phyloP scores from a whole-genome alignment of 2,113 vertebrate species.

The Heterochromis multidens region DNA sequence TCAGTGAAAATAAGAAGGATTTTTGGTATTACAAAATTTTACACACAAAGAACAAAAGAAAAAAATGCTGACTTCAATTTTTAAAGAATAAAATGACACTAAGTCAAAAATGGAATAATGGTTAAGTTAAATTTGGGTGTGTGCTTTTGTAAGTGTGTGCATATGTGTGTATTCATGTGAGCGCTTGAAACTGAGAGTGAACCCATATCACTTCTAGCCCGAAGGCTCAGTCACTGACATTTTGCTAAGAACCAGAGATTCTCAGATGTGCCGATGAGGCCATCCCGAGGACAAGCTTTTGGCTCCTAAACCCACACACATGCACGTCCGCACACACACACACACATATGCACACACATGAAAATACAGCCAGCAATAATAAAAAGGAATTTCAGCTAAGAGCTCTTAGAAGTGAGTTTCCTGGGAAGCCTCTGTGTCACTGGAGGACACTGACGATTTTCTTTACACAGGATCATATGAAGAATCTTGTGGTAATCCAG shows the following conservation, averaged over 20 bases:
- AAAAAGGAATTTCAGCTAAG: conserved; percentile 37
- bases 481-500: neutral
- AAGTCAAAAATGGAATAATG: neutral
- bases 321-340: neutral
- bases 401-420: conserved; percentile 21
- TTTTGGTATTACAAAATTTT: neutral
- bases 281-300: conserved; percentile 54
- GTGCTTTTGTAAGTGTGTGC: neutral
- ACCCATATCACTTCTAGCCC: conserved; percentile 54
- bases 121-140: neutral
- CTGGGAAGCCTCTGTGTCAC: conserved; percentile 10
- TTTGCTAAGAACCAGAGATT: conserved; percentile 50
- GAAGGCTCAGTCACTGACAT: conserved; percentile 50
- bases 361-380: conserved; percentile 38
- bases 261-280: conserved; percentile 61
- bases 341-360: neutral
- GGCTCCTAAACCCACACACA: conserved; percentile 17
- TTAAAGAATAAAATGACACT: neutral
- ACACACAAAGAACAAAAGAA: neutral
- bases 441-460: neutral
- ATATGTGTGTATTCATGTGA: neutral
- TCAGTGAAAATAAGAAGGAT: neutral
- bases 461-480: conserved; percentile 12
- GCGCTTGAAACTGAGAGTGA: conserved; percentile 32
- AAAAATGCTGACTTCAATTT: neutral